phyloP scores from a whole-genome alignment of 1,140 invertebrate species.

The Muscidifurax raptorellus region DNA sequence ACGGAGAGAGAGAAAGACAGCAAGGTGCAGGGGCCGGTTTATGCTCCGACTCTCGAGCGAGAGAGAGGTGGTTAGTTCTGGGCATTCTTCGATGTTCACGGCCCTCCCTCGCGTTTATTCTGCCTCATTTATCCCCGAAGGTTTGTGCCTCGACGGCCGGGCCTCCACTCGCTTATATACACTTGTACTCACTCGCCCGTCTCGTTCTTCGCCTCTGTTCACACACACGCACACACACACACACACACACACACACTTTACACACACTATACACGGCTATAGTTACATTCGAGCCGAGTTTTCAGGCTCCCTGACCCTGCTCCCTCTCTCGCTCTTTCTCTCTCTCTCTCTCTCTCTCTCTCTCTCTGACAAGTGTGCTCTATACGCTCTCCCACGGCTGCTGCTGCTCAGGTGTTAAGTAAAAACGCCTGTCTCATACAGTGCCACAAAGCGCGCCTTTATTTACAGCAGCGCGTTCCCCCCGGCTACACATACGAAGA shows the following conservation, averaged over 20 bases:
- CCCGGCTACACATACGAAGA: background rate
- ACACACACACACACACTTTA: too few species aligned
- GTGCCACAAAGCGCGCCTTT: slow-evolving; percentile 7
- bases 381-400: slow-evolving; percentile 7
- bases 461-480: slow-evolving; percentile 22
- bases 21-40: background rate
- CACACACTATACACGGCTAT: too few species aligned
- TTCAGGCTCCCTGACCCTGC: slow-evolving; percentile 12
- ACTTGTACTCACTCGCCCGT: background rate
- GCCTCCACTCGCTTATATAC: slow-evolving; percentile 46
- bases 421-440: slow-evolving; percentile 49
- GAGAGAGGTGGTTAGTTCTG: slow-evolving; percentile 66
- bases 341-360: slow-evolving; percentile 15
- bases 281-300: slow-evolving; percentile 20
- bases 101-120: slow-evolving; percentile 69
- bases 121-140: slow-evolving; percentile 68
- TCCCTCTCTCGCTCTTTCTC: background rate
- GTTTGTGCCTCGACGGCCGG: background rate
- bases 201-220: background rate
- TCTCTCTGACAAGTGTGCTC: too few species aligned
- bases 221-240: too few species aligned
- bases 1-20: background rate
- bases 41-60: slow-evolving; percentile 17
- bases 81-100: slow-evolving; percentile 68
- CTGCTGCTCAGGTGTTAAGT: slow-evolving; percentile 61